Conservation (phyloP, 2,888 invertebrate genomes). For the Periphyllus acericola region DNA sequence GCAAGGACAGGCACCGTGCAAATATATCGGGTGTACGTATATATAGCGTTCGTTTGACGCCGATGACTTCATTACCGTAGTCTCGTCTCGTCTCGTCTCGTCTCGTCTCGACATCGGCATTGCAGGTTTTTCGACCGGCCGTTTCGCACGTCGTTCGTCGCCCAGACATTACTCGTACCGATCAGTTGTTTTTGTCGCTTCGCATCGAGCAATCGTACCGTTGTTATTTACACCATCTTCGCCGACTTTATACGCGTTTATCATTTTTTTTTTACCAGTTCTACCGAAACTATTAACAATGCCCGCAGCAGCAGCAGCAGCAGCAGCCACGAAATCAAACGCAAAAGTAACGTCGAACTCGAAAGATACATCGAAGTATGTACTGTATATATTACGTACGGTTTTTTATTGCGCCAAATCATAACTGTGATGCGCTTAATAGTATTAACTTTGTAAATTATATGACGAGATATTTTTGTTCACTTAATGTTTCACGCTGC, state of each 20-base stretch:
- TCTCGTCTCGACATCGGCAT: slow-evolving; percentile 19
- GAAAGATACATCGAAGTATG: neutral
- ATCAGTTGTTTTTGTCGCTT: neutral
- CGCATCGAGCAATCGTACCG: neutral
- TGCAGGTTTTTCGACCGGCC: neutral
- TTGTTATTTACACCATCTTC: too few relatives aligned
- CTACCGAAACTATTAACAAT: neutral
- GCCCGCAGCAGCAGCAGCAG: neutral
- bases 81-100: neutral
- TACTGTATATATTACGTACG: too few relatives aligned
- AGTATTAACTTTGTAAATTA: too few relatives aligned
- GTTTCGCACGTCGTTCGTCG: neutral
- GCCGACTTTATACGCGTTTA: too few relatives aligned
- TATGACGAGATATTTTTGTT: too few relatives aligned
- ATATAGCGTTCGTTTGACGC: slow-evolving; percentile 52
- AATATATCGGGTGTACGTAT: neutral
- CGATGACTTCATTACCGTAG: slow-evolving; percentile 22
- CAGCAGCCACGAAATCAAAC: too few relatives aligned
- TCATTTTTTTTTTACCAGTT: neutral
- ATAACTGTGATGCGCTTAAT: too few relatives aligned
- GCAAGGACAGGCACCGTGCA: slow-evolving; percentile 23
- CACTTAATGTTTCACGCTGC: too few relatives aligned
- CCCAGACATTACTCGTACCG: too few relatives aligned
- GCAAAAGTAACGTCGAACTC: too few relatives aligned
- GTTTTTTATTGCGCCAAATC: too few relatives aligned